These are phyloP conservation scores for Dendrolimus houi DNA, from an alignment of 2,888 invertebrate species.

Conservation along the genomic window DNA sequence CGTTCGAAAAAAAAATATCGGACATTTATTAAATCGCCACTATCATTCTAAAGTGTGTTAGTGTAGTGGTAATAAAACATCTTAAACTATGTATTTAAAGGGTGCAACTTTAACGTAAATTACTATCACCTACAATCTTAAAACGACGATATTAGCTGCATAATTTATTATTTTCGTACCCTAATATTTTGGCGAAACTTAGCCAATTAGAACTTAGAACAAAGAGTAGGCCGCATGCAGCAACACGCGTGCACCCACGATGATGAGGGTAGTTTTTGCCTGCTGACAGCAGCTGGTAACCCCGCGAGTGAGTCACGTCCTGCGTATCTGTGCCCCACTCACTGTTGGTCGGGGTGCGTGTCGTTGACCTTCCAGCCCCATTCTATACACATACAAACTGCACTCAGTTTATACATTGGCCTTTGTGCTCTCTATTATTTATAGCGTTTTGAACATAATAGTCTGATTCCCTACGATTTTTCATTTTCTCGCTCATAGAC, in stretches of 20 bases:
- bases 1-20: constrained; percentile 19
- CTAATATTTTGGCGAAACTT: background rate
- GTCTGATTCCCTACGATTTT: constrained; percentile 39
- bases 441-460: constrained; percentile 46
- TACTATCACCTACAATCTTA: too few species aligned
- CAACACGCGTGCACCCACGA: constrained; percentile 33
- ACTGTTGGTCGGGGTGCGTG: constrained; percentile 68
- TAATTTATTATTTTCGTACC: constrained; percentile 1
- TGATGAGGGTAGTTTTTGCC: constrained; percentile 65
- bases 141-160: too few species aligned
- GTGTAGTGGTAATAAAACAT: too few species aligned
- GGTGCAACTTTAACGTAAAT: too few species aligned
- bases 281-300: constrained; percentile 69
- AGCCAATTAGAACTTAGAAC: constrained; percentile 16
- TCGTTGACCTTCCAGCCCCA: constrained; percentile 72
- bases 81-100: too few species aligned
- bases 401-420: constrained; percentile 63
- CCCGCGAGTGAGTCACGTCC: constrained; percentile 72
- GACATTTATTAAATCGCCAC: too few species aligned
- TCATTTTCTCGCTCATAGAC: constrained; percentile 36
- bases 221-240: constrained; percentile 16
- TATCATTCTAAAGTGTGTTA: too few species aligned
- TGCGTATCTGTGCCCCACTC: constrained; percentile 58
- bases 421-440: constrained; percentile 64
- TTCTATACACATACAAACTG: constrained; percentile 49